Conservation (phyloP, 2,888 invertebrate genomes). For the Digitonthophagus gazella region DNA sequence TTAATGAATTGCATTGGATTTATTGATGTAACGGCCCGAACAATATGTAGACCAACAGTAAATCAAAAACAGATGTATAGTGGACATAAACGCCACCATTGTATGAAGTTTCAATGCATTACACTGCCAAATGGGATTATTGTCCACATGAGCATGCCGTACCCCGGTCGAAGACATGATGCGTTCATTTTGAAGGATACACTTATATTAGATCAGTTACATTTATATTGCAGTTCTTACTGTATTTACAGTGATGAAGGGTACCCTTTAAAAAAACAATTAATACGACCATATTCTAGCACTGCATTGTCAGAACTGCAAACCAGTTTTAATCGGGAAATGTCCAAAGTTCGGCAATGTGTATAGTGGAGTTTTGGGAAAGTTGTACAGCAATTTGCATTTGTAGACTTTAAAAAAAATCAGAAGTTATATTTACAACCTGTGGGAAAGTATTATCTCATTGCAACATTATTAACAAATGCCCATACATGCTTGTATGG, state of each 20-base stretch:
- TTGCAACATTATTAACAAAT: too few species aligned
- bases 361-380: conserved; percentile 16
- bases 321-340: conserved; percentile 2
- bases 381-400: conserved; percentile 14
- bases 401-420: conserved; percentile 18
- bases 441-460: conserved; percentile 17
- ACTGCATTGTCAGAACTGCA: conserved; percentile 1
- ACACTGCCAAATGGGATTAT: too few species aligned
- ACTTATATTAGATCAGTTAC: conserved; percentile 4
- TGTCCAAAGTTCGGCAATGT: conserved; percentile 10
- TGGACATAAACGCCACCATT: conserved; percentile 10
- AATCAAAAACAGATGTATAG: conserved; percentile 1
- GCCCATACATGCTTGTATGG: too few species aligned
- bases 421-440: conserved; percentile 8
- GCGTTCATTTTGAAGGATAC: conserved; percentile 12
- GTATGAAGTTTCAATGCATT: conserved; percentile 2
- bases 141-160: conserved; percentile 3
- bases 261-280: conserved; percentile 5
- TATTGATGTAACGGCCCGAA: conserved; percentile 7
- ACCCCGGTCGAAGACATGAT: conserved; percentile 14
- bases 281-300: conserved; percentile 19
- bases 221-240: conserved; percentile 9
- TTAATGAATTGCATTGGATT: conserved; percentile 6
- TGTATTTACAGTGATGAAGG: conserved; percentile 8
- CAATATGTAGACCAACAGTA: conserved; percentile 4